Conservation (phyloP, 2,888 invertebrate genomes). For the Habroteleia sp. region DNA sequence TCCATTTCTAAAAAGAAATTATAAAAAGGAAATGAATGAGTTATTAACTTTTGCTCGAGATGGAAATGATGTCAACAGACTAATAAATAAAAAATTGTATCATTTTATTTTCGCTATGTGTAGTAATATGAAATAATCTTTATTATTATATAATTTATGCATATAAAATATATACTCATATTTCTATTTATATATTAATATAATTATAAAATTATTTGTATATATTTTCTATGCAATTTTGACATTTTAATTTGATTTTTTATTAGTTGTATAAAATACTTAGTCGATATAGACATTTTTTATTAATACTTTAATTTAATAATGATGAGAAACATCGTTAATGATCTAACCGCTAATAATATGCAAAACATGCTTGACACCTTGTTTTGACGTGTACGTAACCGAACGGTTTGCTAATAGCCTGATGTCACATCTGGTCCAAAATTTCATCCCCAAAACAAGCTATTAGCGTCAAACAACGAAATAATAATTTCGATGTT, state of each 20-base stretch:
- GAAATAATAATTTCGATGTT: constrained; percentile 40
- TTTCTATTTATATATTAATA: too few relatives aligned
- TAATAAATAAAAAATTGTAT: too few relatives aligned
- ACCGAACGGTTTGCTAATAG: constrained; percentile 54
- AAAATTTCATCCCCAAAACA: constrained; percentile 51
- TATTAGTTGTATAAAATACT: too few relatives aligned
- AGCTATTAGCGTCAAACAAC: constrained; percentile 40
- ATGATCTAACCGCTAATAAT: constrained; percentile 59
- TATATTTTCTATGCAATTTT: too few relatives aligned
- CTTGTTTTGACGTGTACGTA: constrained; percentile 57
- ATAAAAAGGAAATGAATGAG: constrained; percentile 8
- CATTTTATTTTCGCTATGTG: too few relatives aligned
- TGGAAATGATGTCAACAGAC: too few relatives aligned
- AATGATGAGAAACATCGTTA: constrained; percentile 44
- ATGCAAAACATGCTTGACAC: constrained; percentile 58
- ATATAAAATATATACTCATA: too few relatives aligned
- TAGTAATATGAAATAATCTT: too few relatives aligned
- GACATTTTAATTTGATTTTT: too few relatives aligned
- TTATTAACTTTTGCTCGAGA: neutral
- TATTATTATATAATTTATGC: too few relatives aligned
- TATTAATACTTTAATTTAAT: constrained; percentile 36
- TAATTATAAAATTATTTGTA: too few relatives aligned
- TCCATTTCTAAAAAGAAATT: neutral
- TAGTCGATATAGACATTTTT: constrained; percentile 6
- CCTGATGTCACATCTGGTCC: constrained; percentile 49